phyloP scores from a whole-genome alignment of 2,888 invertebrate species.

The Gryllus longicercus region DNA sequence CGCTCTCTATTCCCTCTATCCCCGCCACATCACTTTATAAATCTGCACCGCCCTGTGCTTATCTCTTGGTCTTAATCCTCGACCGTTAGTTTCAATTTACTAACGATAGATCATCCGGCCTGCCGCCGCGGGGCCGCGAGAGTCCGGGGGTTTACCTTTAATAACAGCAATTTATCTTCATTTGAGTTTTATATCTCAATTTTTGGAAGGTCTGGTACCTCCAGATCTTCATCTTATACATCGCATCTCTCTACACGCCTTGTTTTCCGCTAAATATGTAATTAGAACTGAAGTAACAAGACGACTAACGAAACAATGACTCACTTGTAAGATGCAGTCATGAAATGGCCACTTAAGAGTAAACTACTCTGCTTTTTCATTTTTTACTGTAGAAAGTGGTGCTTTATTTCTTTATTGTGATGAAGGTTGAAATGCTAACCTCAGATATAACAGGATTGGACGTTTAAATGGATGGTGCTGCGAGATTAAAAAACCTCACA shows the following conservation, averaged over 20 bases:
- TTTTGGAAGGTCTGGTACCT: not conserved
- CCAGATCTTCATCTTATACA: not conserved
- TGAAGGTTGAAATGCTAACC: too few species aligned
- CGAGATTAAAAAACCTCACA: too few species aligned
- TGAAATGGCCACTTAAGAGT: too few species aligned
- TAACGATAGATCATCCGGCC: not conserved
- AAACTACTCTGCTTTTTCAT: too few species aligned
- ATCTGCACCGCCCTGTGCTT: conserved; percentile 17
- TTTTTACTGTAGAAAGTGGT: too few species aligned
- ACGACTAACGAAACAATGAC: too few species aligned
- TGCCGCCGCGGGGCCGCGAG: not conserved
- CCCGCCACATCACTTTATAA: not conserved
- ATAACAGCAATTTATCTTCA: conserved; percentile 2
- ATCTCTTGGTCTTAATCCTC: conserved; percentile 4
- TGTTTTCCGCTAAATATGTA: not conserved
- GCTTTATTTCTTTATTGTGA: too few species aligned
- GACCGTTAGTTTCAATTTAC: conserved; percentile 17
- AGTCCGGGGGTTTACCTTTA: not conserved
- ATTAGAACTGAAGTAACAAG: too few species aligned
- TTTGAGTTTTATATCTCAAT: conserved; percentile 17
- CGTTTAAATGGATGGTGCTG: too few species aligned
- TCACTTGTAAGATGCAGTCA: too few species aligned
- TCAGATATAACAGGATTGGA: too few species aligned
- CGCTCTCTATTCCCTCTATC: not conserved
- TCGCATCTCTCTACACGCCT: not conserved